Conservation (phyloP, 2,797 vertebrate genomes). For the Allobates femoralis region DNA sequence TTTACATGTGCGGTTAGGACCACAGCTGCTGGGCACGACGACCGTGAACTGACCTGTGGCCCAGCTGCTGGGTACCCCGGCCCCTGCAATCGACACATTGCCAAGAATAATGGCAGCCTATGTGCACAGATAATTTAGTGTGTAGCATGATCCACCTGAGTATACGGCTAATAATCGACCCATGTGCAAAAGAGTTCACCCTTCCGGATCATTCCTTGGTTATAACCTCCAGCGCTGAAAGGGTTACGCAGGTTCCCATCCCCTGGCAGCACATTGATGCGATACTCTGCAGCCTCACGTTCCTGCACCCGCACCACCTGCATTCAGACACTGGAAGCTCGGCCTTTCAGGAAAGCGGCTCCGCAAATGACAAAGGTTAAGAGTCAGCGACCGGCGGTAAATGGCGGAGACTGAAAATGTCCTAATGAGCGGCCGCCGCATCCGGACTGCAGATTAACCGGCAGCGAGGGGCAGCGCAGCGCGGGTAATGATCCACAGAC, state of each 20-base stretch:
- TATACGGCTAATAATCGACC: too few species aligned
- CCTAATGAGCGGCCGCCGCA: constrained; percentile 37
- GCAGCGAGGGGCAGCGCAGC: not conserved
- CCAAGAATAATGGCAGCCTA: too few species aligned
- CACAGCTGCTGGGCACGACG: too few species aligned
- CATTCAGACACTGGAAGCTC: not conserved
- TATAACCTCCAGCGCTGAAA: not conserved
- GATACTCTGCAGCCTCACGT: constrained; percentile 17
- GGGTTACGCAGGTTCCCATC: constrained; percentile 1
- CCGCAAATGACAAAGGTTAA: constrained; percentile 54
- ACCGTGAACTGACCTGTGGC: too few species aligned
- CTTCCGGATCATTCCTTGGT: not conserved
- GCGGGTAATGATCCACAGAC: not conserved
- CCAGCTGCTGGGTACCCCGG: too few species aligned
- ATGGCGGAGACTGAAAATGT: constrained; percentile 15
- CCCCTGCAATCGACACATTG: too few species aligned
- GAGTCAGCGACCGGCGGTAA: constrained; percentile 43
- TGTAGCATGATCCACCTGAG: too few species aligned
- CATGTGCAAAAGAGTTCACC: too few species aligned
- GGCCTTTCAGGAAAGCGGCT: constrained; percentile 44
- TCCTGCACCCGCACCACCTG: constrained; percentile 7
- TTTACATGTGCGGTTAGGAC: too few species aligned
- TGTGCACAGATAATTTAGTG: too few species aligned
- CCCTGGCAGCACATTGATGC: constrained; percentile 44
- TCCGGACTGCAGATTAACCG: constrained; percentile 29